Conservation (phyloP, 2,113 vertebrate species). For the Gracilinanus agilis region DNA sequence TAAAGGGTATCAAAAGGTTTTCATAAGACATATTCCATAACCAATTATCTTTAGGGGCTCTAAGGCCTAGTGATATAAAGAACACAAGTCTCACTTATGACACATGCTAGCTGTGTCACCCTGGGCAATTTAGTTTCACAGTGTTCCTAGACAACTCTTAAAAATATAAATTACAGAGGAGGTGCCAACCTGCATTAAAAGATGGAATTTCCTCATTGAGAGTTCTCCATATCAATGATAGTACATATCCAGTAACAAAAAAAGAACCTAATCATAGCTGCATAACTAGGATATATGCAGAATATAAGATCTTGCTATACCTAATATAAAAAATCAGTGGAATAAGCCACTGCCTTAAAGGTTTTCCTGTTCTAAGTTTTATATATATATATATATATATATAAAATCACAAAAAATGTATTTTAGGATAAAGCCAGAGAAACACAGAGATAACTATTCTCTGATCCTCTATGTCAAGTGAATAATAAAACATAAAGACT, state of each 20-base stretch:
- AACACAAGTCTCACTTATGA: background rate
- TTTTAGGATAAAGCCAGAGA: background rate
- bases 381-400: background rate
- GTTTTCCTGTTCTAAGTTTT: background rate
- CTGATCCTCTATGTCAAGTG: background rate
- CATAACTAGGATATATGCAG: background rate
- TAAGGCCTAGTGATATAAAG: background rate
- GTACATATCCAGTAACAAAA: background rate
- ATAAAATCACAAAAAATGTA: background rate
- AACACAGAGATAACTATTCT: background rate
- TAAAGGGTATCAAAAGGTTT: background rate
- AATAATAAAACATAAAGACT: background rate
- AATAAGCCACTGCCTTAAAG: background rate
- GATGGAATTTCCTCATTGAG: background rate
- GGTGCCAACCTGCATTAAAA: background rate
- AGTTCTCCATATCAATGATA: background rate
- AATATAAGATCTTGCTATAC: background rate
- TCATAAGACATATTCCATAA: background rate
- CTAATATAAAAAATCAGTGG: background rate
- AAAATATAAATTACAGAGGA: background rate
- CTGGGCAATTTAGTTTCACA: background rate
- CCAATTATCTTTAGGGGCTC: background rate
- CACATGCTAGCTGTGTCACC: background rate
- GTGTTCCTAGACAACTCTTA: background rate
- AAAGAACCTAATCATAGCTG: background rate